Conservation (phyloP, 1,140 invertebrate genomes). For the Pogonomyrmex californicus region DNA sequence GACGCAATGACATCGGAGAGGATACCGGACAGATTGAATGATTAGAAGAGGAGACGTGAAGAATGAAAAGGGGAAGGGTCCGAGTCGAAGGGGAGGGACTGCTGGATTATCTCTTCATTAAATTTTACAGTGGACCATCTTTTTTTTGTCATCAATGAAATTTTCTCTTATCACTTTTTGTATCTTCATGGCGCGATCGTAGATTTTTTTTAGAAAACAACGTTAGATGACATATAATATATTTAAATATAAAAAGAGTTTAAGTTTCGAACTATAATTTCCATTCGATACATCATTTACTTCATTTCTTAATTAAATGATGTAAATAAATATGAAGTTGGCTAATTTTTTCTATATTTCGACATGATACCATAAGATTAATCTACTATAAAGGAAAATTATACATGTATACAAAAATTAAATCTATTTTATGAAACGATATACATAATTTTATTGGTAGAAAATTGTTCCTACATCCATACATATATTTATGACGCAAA, state of each 20-base stretch:
- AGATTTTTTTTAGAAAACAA: neutral
- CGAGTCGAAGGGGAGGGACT: neutral
- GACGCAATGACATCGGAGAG: slow-evolving; percentile 74
- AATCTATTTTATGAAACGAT: neutral
- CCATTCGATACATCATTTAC: neutral
- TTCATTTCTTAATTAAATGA: neutral
- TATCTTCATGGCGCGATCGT: neutral
- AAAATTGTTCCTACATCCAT: neutral
- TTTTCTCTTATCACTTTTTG: neutral
- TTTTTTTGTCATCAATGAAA: neutral
- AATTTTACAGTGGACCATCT: neutral
- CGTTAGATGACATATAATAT: neutral
- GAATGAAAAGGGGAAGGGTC: slow-evolving; percentile 12
- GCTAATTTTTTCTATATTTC: neutral
- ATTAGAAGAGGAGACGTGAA: slow-evolving; percentile 66
- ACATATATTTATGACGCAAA: neutral
- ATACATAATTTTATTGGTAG: too few species aligned
- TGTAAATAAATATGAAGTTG: neutral
- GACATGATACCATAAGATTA: neutral
- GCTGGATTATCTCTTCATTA: slow-evolving; percentile 23
- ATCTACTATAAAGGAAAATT: neutral
- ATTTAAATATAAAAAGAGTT: neutral
- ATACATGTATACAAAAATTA: neutral
- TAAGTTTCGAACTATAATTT: neutral
- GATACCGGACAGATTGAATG: slow-evolving; percentile 75